Evolutionary conservation across 1,140 invertebrate species (phyloP).

Genomic region (Drosophila arawakana): DNA sequence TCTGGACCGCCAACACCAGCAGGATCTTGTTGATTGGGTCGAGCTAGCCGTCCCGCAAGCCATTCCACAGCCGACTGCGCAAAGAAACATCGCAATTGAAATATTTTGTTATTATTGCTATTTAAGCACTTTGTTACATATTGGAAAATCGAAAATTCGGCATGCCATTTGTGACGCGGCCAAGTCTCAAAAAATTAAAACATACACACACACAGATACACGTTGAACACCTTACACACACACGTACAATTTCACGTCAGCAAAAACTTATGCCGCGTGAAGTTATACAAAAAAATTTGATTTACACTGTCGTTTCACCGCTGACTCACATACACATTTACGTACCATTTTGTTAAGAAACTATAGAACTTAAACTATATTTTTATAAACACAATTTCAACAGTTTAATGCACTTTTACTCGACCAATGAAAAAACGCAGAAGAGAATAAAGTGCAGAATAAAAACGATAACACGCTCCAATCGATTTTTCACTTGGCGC

Average conservation of each 20-base stretch:
- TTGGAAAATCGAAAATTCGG: constrained; percentile 64
- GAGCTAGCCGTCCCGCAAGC: constrained; percentile 90
- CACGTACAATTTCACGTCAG: constrained; percentile 47
- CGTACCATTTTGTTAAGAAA: constrained; percentile 51
- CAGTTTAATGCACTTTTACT: constrained; percentile 36
- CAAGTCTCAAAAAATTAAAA: constrained; percentile 17
- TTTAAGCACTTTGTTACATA: constrained; percentile 21
- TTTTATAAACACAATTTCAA: constrained; percentile 22
- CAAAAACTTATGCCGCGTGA: constrained; percentile 50
- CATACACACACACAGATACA: constrained; percentile 29
- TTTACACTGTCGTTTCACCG: background rate
- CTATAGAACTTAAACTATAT: constrained; percentile 45
- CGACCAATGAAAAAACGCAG: constrained; percentile 46
- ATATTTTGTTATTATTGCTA: constrained; percentile 8
- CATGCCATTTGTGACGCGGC: constrained; percentile 54
- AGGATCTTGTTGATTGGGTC: constrained; percentile 89
- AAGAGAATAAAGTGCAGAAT: constrained; percentile 47
- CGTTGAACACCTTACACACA: constrained; percentile 13
- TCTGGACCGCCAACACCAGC: constrained; percentile 90
- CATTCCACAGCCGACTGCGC: constrained; percentile 91
- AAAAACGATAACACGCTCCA: constrained; percentile 28
- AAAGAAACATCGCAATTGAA: constrained; percentile 24
- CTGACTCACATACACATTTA: background rate
- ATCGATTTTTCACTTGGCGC: constrained; percentile 17
- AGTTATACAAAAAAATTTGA: constrained; percentile 30